Percentiles rank a stretch among this genome's conserved stretches.
Conservation (phyloP, 2,888 invertebrate species). For the Dyspetes luteomarginatus region DNA sequence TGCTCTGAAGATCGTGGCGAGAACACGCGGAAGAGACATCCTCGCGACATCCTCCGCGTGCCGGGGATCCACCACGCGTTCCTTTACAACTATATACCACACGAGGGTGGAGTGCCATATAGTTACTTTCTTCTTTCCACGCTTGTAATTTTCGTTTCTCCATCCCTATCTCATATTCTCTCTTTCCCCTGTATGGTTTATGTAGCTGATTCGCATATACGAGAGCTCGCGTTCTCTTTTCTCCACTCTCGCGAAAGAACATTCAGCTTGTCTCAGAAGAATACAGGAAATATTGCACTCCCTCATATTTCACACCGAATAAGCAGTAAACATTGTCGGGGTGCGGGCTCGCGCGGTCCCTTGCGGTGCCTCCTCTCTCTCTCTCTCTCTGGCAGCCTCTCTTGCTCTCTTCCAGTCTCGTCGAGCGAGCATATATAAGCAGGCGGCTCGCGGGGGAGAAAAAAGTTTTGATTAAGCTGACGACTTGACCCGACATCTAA, state of each 20-base stretch:
- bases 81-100: constrained; percentile 48
- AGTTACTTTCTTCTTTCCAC: constrained; percentile 41
- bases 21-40: constrained; percentile 52
- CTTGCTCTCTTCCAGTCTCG: constrained; percentile 1
- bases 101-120: constrained; percentile 53
- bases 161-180: not conserved
- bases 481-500: constrained; percentile 72
- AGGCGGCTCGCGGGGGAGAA: constrained; percentile 40
- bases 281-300: constrained; percentile 67
- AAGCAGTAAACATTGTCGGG: constrained; percentile 70
- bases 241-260: constrained; percentile 51
- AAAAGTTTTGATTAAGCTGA: constrained; percentile 71
- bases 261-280: constrained; percentile 58
- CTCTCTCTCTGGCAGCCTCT: not conserved
- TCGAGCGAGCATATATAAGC: constrained; percentile 14
- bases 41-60: constrained; percentile 44
- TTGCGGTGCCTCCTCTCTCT: not conserved
- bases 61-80: constrained; percentile 31
- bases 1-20: constrained; percentile 43
- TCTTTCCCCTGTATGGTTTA: not conserved
- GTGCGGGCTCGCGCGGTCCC: constrained; percentile 59
- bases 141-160: constrained; percentile 24
- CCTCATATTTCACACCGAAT: constrained; percentile 68
- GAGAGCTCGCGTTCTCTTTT: constrained; percentile 58
- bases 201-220: constrained; percentile 7